Evolutionary conservation across 2,888 invertebrate species (phyloP).

Genomic region (Nemotelus pantherinus): DNA sequence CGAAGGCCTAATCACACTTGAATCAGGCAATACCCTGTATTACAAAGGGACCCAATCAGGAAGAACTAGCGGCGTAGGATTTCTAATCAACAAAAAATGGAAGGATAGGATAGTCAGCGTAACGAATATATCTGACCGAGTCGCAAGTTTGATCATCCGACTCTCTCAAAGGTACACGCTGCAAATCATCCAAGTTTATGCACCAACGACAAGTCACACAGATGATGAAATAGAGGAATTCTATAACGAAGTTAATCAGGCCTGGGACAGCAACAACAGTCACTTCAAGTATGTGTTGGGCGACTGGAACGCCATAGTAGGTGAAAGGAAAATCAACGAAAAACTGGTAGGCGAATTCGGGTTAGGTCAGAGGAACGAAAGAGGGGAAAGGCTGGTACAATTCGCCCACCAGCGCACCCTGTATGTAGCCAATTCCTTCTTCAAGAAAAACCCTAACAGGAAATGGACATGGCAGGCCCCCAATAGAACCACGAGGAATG

Average conservation of each 20-base stretch:
- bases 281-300: no score
- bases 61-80: slow-evolving; percentile 28
- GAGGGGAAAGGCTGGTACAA: no score
- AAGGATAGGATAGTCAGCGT: slow-evolving; percentile 2
- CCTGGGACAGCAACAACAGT: no score
- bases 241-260: slow-evolving; percentile 11
- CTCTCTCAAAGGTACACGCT: slow-evolving; percentile 23
- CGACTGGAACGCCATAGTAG: no score
- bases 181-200: slow-evolving; percentile 11
- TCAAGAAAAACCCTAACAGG: no score
- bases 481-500: no score
- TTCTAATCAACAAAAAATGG: slow-evolving; percentile 24
- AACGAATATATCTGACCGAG: slow-evolving; percentile 4
- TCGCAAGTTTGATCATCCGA: neutral
- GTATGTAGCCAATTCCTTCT: no score
- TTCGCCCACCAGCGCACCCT: no score
- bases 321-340: no score
- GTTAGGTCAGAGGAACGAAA: no score
- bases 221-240: slow-evolving; percentile 12
- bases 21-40: slow-evolving; percentile 6
- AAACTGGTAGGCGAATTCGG: no score
- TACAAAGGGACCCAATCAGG: slow-evolving; percentile 23
- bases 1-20: neutral
- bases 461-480: no score
- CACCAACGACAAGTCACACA: slow-evolving; percentile 22